Evolutionary conservation across 2,888 invertebrate species (phyloP), one percentile per base, ranked within the genome.

Genomic region (Xanthorhoe spadicearia): DNA sequence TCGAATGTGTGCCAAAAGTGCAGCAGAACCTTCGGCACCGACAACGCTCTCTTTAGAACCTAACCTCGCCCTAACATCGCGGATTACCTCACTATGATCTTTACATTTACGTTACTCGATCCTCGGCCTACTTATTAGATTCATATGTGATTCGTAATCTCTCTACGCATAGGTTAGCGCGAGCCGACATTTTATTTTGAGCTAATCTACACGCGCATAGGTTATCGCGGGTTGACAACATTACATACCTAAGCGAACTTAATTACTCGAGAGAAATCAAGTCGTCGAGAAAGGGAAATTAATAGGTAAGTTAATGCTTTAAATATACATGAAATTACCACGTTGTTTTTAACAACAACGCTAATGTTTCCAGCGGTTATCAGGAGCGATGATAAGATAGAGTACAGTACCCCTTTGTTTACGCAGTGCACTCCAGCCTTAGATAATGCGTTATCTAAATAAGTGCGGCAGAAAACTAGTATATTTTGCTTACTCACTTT

Each of bases 1-100:
- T 84, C 87, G 85, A 91, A 92, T 92, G 89, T 93, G 86, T 92
- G 92, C 91, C 91, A 90, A 90, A 91, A 91, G 84, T 91, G 91
- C 92, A 92, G 83, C 80, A 83, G 78, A 87, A 85, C 86, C 88
- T 87, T 84, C 84, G 74, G 18, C 61, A 61, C 13, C 38, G 10
- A 13, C 38, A 28, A 38, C 66, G 64, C 59, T 73, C 61, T 74
- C 69, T 38, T 23, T 58, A 66, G 63, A 72, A 65, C 43, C 66
- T 72, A 65, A 68, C 62, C 66, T 67, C 55, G 50, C 57, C 58
- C 57, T 61, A 53, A 7, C 48, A 64, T 19, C 56, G 18, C 61
- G 48, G 52, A 58, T 68, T 64, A 61, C 68, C 63, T 63, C 66
- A 71, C 48, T 51, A 64, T 69, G 64, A 70, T 58, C 68, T 67